Evolutionary conservation across 1,140 invertebrate species (phyloP).

Genomic region (Pseudoatta argentina): DNA sequence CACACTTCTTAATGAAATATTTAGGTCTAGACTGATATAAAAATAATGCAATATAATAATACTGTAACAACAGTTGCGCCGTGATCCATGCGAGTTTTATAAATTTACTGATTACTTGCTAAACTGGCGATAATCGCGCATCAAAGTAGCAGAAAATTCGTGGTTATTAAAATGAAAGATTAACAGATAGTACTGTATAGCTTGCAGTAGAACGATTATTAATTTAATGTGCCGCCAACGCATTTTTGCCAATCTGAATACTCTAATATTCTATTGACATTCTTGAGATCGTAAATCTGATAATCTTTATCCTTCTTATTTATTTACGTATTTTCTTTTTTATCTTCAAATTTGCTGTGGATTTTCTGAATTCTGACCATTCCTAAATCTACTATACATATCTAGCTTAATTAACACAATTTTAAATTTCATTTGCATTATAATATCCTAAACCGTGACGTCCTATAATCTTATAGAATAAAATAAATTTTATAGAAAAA

Average conservation of each 20-base stretch:
- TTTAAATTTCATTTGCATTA: neutral
- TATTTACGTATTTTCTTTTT: neutral
- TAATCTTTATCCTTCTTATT: neutral
- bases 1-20: neutral
- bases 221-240: neutral
- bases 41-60: constrained; percentile 59
- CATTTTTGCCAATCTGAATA: neutral
- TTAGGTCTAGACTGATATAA: constrained; percentile 20
- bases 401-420: neutral
- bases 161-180: neutral
- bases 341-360: neutral
- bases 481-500: neutral
- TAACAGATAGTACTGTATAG: neutral
- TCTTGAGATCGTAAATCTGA: neutral
- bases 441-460: neutral
- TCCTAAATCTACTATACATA: neutral
- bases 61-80: constrained; percentile 43
- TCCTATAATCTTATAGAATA: neutral
- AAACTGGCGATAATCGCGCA: neutral
- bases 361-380: neutral
- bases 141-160: neutral
- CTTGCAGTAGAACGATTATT: constrained; percentile 11
- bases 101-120: neutral
- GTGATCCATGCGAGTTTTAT: neutral
- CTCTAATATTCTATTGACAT: neutral